phyloP scores from a whole-genome alignment of 2,113 vertebrate genomes.

The Uropsilus gracilis region DNA sequence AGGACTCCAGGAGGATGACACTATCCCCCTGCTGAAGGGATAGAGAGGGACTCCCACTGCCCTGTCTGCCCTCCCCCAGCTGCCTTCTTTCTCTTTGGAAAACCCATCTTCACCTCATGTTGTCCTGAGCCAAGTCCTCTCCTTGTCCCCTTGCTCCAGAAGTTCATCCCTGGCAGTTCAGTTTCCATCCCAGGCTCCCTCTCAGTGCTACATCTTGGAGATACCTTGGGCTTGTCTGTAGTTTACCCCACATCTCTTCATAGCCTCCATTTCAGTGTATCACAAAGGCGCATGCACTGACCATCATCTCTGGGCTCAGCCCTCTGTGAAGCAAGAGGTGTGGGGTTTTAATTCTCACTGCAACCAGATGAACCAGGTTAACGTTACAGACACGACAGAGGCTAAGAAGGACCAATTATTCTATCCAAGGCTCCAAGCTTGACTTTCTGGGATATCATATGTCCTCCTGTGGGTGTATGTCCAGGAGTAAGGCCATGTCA shows the following conservation, averaged over 20 bases:
- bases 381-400: background rate
- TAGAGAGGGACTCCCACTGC: background rate
- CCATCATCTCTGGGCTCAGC: background rate
- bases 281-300: background rate
- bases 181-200: background rate
- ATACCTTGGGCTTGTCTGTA: background rate
- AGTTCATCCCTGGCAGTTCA: background rate
- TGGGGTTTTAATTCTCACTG: background rate
- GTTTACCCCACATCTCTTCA: background rate
- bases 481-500: background rate
- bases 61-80: background rate
- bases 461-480: background rate
- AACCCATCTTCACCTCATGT: background rate
- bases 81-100: background rate
- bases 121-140: background rate
- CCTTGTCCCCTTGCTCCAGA: background rate
- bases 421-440: background rate
- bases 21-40: fast-evolving
- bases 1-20: background rate
- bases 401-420: background rate
- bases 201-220: fast-evolving
- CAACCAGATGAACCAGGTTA: background rate
- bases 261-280: fast-evolving
- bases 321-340: background rate
- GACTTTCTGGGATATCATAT: background rate